These are phyloP conservation scores for Alectura lathami DNA, from an alignment of 2,113 vertebrate genomes.

Conservation along the genomic window DNA sequence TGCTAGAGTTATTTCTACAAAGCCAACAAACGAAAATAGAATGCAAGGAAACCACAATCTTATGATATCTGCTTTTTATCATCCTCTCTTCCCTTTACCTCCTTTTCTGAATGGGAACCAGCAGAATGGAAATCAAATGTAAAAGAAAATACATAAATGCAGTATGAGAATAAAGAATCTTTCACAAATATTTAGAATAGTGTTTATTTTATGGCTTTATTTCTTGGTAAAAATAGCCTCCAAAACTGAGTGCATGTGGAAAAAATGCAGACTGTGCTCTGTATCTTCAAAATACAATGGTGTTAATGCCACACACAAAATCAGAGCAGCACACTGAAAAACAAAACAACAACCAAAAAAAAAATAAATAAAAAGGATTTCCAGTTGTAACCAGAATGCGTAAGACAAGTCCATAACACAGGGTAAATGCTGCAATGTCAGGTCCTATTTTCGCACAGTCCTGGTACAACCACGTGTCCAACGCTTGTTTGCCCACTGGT, in stretches of 20 bases:
- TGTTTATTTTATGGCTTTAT: slow-evolving; percentile 46
- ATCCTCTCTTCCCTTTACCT: background rate
- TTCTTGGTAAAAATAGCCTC: slow-evolving; percentile 39
- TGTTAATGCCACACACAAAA: background rate
- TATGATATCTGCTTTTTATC: background rate
- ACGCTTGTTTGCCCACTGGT: background rate
- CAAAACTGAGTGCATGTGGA: slow-evolving; percentile 30
- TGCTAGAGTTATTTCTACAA: background rate
- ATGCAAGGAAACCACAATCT: background rate
- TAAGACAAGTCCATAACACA: background rate
- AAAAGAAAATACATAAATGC: background rate
- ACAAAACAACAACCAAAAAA: background rate
- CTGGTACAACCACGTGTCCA: background rate
- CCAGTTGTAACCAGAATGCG: background rate
- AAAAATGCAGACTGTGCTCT: slow-evolving; percentile 44
- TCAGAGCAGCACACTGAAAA: background rate
- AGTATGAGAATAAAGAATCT: background rate
- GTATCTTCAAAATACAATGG: background rate
- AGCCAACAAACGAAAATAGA: background rate
- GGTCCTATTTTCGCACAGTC: background rate
- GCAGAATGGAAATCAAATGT: slow-evolving; percentile 1
- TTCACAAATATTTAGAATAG: slow-evolving; percentile 37
- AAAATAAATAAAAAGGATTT: background rate
- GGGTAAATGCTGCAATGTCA: background rate
- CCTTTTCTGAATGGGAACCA: slow-evolving; percentile 18